A percentile compares a stretch with the other conserved stretches of the same genome.
Evolutionary conservation across 1,140 invertebrate species (phyloP).

Genomic region (Nephila pilipes): DNA sequence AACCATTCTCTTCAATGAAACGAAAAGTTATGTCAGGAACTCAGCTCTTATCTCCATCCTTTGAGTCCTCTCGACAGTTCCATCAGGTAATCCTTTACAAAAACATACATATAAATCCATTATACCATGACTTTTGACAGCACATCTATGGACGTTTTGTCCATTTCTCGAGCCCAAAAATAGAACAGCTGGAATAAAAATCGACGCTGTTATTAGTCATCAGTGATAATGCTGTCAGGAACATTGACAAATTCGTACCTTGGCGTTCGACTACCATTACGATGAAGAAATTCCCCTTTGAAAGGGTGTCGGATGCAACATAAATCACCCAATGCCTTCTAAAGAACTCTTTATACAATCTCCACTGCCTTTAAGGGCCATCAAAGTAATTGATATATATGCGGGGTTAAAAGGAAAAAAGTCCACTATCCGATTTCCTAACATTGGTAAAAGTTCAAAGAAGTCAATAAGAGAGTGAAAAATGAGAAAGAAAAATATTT

Average conservation of each 20-base stretch:
- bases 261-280: constrained; percentile 52
- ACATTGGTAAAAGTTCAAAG: neutral
- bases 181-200: constrained; percentile 22
- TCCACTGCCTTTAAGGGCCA: constrained; percentile 32
- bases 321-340: constrained; percentile 24
- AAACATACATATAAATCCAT: constrained; percentile 25
- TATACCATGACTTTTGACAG: constrained; percentile 34
- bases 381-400: constrained; percentile 42
- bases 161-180: constrained; percentile 40
- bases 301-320: constrained; percentile 24
- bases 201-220: constrained; percentile 37
- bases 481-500: neutral
- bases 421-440: neutral
- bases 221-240: constrained; percentile 60
- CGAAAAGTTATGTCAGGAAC: neutral
- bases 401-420: constrained; percentile 47
- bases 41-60: neutral
- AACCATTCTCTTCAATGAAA: neutral
- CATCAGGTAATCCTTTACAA: neutral
- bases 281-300: neutral
- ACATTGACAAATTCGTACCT: constrained; percentile 63
- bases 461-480: neutral
- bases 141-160: neutral
- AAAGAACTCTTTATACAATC: constrained; percentile 51
- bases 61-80: neutral